Conservation (phyloP, 1,140 invertebrate genomes). For the Diorhabda carinulata region DNA sequence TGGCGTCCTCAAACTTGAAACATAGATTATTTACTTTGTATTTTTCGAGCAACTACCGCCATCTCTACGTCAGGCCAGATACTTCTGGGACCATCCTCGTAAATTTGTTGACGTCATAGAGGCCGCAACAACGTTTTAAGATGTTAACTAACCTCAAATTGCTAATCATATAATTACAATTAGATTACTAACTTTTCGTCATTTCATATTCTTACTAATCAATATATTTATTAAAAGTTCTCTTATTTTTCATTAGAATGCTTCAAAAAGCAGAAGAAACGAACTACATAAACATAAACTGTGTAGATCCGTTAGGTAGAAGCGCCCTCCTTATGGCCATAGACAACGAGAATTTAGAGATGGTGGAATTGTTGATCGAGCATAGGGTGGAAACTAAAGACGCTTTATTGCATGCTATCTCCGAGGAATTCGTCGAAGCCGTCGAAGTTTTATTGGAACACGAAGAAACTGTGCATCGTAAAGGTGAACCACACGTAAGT, state of each 20-base stretch:
- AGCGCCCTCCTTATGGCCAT: slow-evolving; percentile 94
- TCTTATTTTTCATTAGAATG: slow-evolving; percentile 56
- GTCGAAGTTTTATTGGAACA: slow-evolving; percentile 93
- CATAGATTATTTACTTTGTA: too few relatives aligned
- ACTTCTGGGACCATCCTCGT: too few relatives aligned
- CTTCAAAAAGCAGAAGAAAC: slow-evolving; percentile 73
- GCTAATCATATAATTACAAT: too few relatives aligned
- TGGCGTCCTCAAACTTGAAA: too few relatives aligned
- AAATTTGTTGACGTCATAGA: too few relatives aligned
- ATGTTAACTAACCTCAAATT: too few relatives aligned
- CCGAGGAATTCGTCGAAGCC: slow-evolving; percentile 96
- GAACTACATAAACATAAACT: slow-evolving; percentile 90
- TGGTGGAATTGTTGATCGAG: slow-evolving; percentile 93
- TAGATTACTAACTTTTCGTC: too few relatives aligned
- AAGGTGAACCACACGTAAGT: slow-evolving; percentile 79
- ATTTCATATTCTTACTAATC: too few relatives aligned
- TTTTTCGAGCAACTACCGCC: too few relatives aligned
- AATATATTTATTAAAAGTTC: too few relatives aligned
- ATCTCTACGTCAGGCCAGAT: too few relatives aligned
- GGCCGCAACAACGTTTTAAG: too few relatives aligned
- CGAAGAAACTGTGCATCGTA: slow-evolving; percentile 75
- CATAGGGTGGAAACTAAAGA: slow-evolving; percentile 86
- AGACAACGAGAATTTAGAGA: slow-evolving; percentile 98
- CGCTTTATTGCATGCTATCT: slow-evolving; percentile 93
- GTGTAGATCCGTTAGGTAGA: slow-evolving; percentile 91